These are phyloP conservation scores for Oxygymnocypris stewartii DNA, from an alignment of 2,113 vertebrate species.

Conservation along the genomic window DNA sequence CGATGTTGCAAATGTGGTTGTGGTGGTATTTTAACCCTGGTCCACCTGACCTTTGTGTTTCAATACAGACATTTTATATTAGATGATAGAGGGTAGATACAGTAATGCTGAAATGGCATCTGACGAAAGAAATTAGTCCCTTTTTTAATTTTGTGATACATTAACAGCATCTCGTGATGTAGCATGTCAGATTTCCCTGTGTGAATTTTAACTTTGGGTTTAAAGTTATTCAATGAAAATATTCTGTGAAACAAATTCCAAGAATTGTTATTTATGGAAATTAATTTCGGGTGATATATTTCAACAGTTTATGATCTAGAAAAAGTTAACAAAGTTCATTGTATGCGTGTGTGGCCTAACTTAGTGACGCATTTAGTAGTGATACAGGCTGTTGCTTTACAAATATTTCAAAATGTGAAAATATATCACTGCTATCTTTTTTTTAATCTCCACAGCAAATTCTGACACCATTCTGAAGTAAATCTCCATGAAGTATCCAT, in stretches of 20 bases:
- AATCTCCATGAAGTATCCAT: constrained; percentile 37
- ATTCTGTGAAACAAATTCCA: neutral
- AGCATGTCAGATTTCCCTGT: neutral
- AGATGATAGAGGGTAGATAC: neutral
- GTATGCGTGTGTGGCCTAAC: neutral
- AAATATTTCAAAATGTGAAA: neutral
- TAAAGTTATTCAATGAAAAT: neutral
- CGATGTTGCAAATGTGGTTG: neutral
- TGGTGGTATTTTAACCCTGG: neutral
- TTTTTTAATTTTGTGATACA: neutral
- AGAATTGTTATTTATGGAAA: neutral
- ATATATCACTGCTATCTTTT: neutral
- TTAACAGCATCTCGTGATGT: neutral
- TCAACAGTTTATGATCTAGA: neutral
- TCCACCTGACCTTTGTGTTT: neutral
- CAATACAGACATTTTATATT: neutral
- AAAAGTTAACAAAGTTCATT: neutral
- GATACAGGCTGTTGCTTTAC: neutral
- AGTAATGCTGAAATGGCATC: neutral
- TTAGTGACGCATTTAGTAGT: neutral
- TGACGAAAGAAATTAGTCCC: neutral
- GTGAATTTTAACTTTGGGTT: neutral
- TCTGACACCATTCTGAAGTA: constrained; percentile 84
- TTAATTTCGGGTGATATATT: neutral
- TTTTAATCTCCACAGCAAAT: constrained; percentile 72